A percentile compares a stretch with the other conserved stretches of the same genome.
Conservation (phyloP, 2,797 vertebrate genomes). For the Melopsittacus undulatus region DNA sequence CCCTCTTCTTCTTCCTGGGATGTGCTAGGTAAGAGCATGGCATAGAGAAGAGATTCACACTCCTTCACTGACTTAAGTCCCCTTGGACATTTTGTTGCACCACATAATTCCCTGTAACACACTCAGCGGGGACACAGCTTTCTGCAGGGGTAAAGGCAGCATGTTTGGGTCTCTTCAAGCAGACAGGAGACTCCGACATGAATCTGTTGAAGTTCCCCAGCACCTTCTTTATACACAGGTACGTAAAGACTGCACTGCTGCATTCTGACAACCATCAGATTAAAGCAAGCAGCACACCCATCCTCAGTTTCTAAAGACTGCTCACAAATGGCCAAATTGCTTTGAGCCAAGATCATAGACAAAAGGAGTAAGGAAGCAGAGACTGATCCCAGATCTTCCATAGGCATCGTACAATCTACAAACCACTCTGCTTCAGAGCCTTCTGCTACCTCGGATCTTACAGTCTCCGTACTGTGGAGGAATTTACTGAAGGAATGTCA, state of each 20-base stretch:
- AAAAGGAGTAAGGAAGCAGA: neutral
- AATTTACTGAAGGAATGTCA: neutral
- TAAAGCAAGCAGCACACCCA: neutral
- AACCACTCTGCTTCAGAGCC: neutral
- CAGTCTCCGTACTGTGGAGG: neutral
- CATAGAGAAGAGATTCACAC: neutral
- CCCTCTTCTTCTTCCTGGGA: neutral
- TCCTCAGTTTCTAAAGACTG: neutral
- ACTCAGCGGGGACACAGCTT: fast-evolving
- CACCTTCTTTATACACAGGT: neutral
- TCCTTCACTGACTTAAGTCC: neutral
- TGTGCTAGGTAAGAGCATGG: neutral
- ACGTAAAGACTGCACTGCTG: neutral
- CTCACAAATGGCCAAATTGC: neutral
- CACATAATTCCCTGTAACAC: neutral
- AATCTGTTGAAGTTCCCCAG: neutral
- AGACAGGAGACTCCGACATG: neutral
- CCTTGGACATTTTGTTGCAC: neutral
- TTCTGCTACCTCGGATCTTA: neutral
- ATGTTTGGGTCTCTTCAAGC: neutral
- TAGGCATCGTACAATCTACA: neutral
- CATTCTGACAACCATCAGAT: too few relatives aligned
- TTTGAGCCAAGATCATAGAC: neutral
- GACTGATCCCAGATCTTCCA: neutral
- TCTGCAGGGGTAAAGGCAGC: neutral